phyloP scores from a whole-genome alignment of 2,888 invertebrate genomes.

The Hylaea fasciaria region DNA sequence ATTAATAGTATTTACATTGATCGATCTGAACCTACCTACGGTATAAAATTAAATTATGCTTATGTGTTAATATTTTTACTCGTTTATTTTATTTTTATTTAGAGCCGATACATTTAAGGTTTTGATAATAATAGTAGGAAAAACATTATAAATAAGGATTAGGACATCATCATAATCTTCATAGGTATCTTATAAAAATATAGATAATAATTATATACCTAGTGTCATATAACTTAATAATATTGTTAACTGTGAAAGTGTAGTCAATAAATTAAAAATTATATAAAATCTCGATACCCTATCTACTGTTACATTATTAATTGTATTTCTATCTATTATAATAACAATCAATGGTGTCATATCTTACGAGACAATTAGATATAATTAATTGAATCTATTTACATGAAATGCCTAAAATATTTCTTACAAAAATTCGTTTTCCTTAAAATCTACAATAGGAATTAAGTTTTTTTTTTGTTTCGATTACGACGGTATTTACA shows the following conservation, averaged over 20 bases:
- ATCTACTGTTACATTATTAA: conserved; percentile 54
- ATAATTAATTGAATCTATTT: conserved; percentile 26
- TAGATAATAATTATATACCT: too few species aligned
- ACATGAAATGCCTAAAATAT: conserved; percentile 20
- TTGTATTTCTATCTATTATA: conserved; percentile 50
- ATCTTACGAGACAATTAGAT: conserved; percentile 50
- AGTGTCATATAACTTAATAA: conserved; percentile 25
- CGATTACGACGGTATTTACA: neutral
- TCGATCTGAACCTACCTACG: neutral
- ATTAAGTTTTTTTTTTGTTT: neutral
- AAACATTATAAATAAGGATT: neutral
- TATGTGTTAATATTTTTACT: too few species aligned
- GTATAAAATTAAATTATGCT: neutral
- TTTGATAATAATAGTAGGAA: too few species aligned
- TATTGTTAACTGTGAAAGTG: conserved; percentile 39
- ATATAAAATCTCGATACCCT: conserved; percentile 71
- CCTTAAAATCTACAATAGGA: conserved; percentile 5
- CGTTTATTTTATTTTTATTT: too few species aligned
- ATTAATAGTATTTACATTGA: conserved; percentile 55
- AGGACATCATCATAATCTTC: conserved; percentile 42
- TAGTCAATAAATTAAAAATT: conserved; percentile 64
- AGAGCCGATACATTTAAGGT: neutral
- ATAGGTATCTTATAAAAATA: conserved; percentile 78
- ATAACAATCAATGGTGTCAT: conserved; percentile 63
- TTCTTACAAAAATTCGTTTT: conserved; percentile 20